Conservation (phyloP, 2,797 vertebrate genomes). For the Chelmon rostratus region DNA sequence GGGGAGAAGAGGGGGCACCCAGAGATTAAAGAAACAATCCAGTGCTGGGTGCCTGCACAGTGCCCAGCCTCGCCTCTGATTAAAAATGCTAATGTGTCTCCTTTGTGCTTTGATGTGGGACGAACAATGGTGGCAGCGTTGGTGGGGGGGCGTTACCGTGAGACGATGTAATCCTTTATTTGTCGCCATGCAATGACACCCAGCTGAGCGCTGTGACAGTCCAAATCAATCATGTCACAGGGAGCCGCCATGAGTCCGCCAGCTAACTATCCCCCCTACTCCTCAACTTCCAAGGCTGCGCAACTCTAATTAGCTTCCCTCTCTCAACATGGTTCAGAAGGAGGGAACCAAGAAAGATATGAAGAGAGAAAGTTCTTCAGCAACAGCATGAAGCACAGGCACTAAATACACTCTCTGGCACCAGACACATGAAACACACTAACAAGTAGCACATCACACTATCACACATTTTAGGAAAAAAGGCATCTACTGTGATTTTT, state of each 20-base stretch:
- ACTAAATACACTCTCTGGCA: slow-evolving; percentile 31
- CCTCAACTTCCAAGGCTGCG: slow-evolving; percentile 79
- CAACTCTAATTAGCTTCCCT: slow-evolving; percentile 93
- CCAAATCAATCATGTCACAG: slow-evolving; percentile 92
- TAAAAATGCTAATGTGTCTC: slow-evolving; percentile 93
- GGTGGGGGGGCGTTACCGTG: slow-evolving; percentile 82
- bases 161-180: slow-evolving; percentile 94
- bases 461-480: slow-evolving; percentile 20
- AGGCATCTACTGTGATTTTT: slow-evolving; percentile 13
- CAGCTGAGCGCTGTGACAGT: slow-evolving; percentile 93
- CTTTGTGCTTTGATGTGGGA: slow-evolving; percentile 93
- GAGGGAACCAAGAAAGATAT: slow-evolving; percentile 79
- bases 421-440: slow-evolving; percentile 34
- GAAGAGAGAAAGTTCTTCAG: slow-evolving; percentile 56
- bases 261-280: slow-evolving; percentile 79
- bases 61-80: slow-evolving; percentile 87
- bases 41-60: slow-evolving; percentile 67
- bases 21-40: slow-evolving; percentile 80
- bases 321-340: slow-evolving; percentile 66
- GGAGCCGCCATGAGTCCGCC: slow-evolving; percentile 84
- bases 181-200: slow-evolving; percentile 91
- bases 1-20: slow-evolving; percentile 48
- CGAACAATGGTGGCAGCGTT: slow-evolving; percentile 88
- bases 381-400: slow-evolving; percentile 54
- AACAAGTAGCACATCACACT: slow-evolving; percentile 34